Evolutionary conservation across 2,797 vertebrate genomes (phyloP), one percentile per base, ranked within the genome.

Genomic region (Enteromius anoplus): DNA sequence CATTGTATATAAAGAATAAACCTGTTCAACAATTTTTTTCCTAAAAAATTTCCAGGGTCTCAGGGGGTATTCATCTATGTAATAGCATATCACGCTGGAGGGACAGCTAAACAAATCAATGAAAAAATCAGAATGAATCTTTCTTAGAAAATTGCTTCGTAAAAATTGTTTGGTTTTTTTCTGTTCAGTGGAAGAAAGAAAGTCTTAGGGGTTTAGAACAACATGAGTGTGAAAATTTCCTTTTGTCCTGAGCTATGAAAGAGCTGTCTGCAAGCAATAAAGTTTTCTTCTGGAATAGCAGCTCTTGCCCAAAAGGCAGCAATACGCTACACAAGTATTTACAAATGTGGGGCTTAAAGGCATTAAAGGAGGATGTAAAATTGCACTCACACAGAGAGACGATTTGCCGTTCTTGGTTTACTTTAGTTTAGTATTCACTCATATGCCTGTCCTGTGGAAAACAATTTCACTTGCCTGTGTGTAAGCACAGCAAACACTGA

Each of bases 401-500:
- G 71, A 37, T 81, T 65, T 65, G 29, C 70, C 32, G 32, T 58
- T 47, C 89, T 45, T 19, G 86, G 86, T 86, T 84, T 90, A 86
- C 91, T 64, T 69, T 65, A 65, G 34, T 55, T 82, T 60, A 76
- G 26, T 8, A 76, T 76, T 60, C 64, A 47, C 49, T 42, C 81
- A 69, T 47, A 26, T 40, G 34, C 72, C 42, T 10, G 72, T 76
- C 19, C 81, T 81, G 83, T 29, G 68, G 66, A 78, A 84, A 72
- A 73, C 55, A 84, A 79, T 86, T 85, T 82, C 88, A 88, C 87
- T 86, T 88, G 70, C n/a, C 65, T 76, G 65, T 47, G 78, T 83
- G 75, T 78, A 53, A 23, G 5, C 29, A 49, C 75, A 55, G 73
- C 66, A 78, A 75, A 86, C 75, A 84, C n/a, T 80, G 64, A 75